Evolutionary conservation across 2,113 vertebrate genomes (phyloP).

Genomic region (Catharus fuscescens): DNA sequence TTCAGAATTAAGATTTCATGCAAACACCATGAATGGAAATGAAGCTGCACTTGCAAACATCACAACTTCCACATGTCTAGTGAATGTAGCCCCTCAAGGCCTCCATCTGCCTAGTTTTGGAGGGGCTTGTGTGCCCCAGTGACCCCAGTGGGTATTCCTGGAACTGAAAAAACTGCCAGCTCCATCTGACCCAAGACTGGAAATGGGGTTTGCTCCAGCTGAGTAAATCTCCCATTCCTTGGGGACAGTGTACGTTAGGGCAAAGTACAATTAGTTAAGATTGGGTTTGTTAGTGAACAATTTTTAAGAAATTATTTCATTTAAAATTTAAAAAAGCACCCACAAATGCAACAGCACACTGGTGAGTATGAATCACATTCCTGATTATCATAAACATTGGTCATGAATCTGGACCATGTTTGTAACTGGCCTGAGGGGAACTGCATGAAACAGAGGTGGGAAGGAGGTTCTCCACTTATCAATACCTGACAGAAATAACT

Average conservation of each 20-base stretch:
- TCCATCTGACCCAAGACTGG: background rate
- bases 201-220: background rate
- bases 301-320: background rate
- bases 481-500: constrained; percentile 54
- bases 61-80: background rate
- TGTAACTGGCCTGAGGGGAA: background rate
- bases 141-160: background rate
- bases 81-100: background rate
- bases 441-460: constrained; percentile 3
- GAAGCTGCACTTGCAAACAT: background rate
- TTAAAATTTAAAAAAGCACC: background rate
- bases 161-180: constrained; percentile 4
- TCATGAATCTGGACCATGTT: background rate
- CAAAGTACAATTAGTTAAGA: constrained; percentile 12
- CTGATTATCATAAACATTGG: background rate
- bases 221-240: background rate
- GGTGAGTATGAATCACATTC: background rate
- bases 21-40: background rate
- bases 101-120: background rate
- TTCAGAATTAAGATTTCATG: background rate
- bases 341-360: background rate
- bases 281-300: background rate
- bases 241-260: background rate
- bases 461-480: constrained; percentile 18
- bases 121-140: background rate